phyloP scores from a whole-genome alignment of 2,797 vertebrate species.

The Myotis pilosus region DNA sequence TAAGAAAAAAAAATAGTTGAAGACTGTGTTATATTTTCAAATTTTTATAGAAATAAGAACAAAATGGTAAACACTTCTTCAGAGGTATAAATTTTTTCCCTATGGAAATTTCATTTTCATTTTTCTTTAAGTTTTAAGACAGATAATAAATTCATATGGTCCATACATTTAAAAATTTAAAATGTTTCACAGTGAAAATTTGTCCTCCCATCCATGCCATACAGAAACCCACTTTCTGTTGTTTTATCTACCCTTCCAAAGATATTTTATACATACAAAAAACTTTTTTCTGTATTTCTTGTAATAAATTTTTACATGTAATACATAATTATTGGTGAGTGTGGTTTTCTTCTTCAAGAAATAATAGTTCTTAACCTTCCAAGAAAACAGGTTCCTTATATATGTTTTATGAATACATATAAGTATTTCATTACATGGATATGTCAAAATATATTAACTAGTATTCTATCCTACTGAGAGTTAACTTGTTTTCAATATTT shows the following conservation, averaged over 20 bases:
- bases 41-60: neutral
- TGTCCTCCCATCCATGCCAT: neutral
- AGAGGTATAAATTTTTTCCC: neutral
- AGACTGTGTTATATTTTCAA: neutral
- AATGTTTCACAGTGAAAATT: neutral
- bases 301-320: neutral
- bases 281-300: neutral
- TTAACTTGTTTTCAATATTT: neutral
- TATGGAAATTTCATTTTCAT: neutral
- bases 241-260: neutral
- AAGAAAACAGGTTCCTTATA: neutral
- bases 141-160: neutral
- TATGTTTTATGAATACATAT: neutral
- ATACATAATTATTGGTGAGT: neutral
- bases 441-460: neutral
- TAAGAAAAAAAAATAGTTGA: neutral
- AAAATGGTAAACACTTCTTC: neutral
- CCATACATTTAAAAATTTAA: neutral
- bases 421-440: neutral
- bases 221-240: neutral
- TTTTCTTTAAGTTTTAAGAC: constrained; percentile 1
- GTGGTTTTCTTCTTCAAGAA: neutral
- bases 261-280: neutral
- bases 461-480: neutral
- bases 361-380: neutral